A percentile compares a stretch with the other conserved stretches of the same genome.
These are phyloP conservation scores for Phalacrocorax carbo DNA, from an alignment of 2,113 vertebrate species.

Conservation along the genomic window DNA sequence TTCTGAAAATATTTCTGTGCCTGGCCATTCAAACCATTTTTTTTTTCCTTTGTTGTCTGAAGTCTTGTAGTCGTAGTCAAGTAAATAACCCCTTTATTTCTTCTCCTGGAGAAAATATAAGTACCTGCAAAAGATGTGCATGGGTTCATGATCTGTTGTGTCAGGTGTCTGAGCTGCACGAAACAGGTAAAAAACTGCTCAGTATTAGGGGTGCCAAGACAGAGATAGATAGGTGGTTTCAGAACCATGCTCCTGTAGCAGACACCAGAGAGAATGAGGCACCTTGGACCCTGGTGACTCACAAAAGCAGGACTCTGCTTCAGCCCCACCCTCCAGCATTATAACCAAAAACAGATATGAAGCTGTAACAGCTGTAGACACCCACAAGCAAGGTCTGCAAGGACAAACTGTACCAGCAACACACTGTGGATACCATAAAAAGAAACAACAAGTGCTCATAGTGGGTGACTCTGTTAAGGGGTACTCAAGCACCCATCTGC, in stretches of 20 bases:
- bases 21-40: not conserved
- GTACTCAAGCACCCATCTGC: not conserved
- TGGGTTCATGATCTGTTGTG: no score
- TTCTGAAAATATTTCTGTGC: not conserved
- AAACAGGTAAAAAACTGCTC: not conserved
- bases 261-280: not conserved
- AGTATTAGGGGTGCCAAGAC: not conserved
- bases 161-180: not conserved
- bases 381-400: not conserved
- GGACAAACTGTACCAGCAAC: not conserved
- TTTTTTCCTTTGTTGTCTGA: not conserved
- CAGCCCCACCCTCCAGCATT: not conserved
- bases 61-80: not conserved
- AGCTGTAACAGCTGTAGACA: not conserved
- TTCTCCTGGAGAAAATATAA: no score
- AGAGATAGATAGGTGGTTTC: not conserved
- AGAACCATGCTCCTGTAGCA: not conserved
- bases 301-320: not conserved
- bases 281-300: not conserved
- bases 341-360: not conserved
- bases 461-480: not conserved
- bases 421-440: not conserved
- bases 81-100: not conserved
- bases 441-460: not conserved
- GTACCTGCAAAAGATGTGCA: no score